A percentile compares a stretch with the other conserved stretches of the same genome.
Evolutionary conservation across 2,113 vertebrate species (phyloP).

Genomic region (Psephotus haematonotus): DNA sequence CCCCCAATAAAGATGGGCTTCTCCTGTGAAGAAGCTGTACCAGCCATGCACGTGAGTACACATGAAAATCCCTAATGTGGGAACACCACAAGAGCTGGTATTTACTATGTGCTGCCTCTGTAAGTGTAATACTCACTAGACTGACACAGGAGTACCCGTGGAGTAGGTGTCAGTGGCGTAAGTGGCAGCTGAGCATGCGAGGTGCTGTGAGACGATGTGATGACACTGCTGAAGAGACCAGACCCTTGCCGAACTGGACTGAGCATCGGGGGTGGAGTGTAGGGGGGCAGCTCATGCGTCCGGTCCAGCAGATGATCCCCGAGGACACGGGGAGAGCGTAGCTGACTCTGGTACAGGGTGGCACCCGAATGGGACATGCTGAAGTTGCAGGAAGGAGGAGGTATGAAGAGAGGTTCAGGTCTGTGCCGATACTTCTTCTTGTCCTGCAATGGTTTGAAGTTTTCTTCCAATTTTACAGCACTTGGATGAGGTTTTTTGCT

Average conservation of each 20-base stretch:
- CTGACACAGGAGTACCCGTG: conserved; percentile 78
- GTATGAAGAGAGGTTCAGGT: conserved; percentile 86
- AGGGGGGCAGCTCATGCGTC: conserved; percentile 73
- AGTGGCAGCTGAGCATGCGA: conserved; percentile 74
- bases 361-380: conserved; percentile 73
- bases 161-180: conserved; percentile 77
- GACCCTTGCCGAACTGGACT: conserved; percentile 87
- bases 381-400: conserved; percentile 76
- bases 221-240: conserved; percentile 85
- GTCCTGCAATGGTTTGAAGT: conserved; percentile 66
- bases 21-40: not conserved
- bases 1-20: not conserved
- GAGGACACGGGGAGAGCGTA: conserved; percentile 78
- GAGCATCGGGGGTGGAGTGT: conserved; percentile 89
- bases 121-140: conserved; percentile 75
- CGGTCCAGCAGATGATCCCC: conserved; percentile 77
- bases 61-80: not conserved
- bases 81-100: not conserved
- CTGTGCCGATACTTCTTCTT: conserved; percentile 83
- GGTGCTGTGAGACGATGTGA: conserved; percentile 61
- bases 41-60: not conserved
- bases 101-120: not conserved
- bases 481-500: conserved; percentile 66
- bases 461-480: conserved; percentile 68
- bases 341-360: conserved; percentile 86